Conservation (phyloP, 2,113 vertebrate species). For the Tragulus kanchil region DNA sequence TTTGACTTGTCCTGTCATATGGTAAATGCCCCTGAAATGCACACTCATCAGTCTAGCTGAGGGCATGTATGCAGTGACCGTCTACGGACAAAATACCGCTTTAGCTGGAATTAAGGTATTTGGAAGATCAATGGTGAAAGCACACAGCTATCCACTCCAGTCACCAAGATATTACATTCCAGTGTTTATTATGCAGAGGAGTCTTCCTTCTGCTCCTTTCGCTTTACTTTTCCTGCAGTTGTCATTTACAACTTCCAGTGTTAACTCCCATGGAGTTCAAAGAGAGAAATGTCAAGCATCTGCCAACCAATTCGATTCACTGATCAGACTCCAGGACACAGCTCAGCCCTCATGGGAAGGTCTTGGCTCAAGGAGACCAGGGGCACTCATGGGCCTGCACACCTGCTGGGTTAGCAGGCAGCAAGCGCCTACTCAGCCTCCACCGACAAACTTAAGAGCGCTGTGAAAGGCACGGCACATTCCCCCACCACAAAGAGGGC, state of each 20-base stretch:
- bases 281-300: slow-evolving; percentile 57
- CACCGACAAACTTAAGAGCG: not conserved
- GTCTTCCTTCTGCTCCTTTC: not conserved
- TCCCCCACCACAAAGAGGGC: not conserved
- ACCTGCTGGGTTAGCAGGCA: not conserved
- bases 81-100: not conserved
- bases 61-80: not conserved
- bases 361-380: slow-evolving; percentile 55
- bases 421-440: not conserved
- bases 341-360: slow-evolving; percentile 50
- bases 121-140: not conserved
- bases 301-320: slow-evolving; percentile 19
- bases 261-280: slow-evolving; percentile 82
- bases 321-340: not conserved
- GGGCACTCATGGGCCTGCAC: not conserved
- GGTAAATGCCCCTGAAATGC: not conserved
- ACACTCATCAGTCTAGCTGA: not conserved
- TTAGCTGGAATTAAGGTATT: not conserved
- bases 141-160: not conserved
- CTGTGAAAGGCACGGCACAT: fast-evolving
- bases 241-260: not conserved
- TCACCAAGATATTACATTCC: not conserved
- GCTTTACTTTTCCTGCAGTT: not conserved
- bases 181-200: not conserved
- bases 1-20: not conserved